A percentile compares a stretch with the other conserved stretches of the same genome.
phyloP scores from a whole-genome alignment of 2,113 vertebrate species.

The Oostethus manadensis region DNA sequence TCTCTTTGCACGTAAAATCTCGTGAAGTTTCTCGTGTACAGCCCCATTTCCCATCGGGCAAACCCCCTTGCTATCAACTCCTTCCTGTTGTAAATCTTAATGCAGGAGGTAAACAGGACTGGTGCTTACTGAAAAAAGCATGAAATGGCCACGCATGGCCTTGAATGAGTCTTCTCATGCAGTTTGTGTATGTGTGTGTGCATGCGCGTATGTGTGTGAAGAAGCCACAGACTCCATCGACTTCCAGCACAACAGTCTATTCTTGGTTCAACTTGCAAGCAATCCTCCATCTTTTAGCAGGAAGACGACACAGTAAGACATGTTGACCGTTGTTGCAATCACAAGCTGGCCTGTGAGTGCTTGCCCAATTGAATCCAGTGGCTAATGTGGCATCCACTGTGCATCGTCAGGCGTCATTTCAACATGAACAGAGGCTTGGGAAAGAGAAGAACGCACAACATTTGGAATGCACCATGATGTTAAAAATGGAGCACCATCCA shows the following conservation, averaged over 20 bases:
- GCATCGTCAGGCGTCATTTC: conserved; percentile 28
- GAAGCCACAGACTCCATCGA: conserved; percentile 42
- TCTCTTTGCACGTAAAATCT: conserved; percentile 9
- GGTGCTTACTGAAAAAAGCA: conserved; percentile 32
- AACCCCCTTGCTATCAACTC: conserved; percentile 32
- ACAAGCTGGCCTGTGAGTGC: conserved; percentile 23
- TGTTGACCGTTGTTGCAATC: conserved; percentile 17
- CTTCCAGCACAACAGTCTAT: conserved; percentile 54
- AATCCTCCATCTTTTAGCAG: conserved; percentile 35
- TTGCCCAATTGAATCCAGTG: conserved; percentile 33
- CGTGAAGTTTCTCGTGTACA: conserved; percentile 18
- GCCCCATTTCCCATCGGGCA: conserved; percentile 37
- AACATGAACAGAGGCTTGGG: conserved; percentile 38
- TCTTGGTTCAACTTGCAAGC: conserved; percentile 36
- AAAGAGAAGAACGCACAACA: conserved; percentile 21
- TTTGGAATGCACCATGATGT: conserved; percentile 12
- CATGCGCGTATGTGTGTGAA: conserved; percentile 21
- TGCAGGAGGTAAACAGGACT: conserved; percentile 39
- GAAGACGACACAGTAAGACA: conserved; percentile 20
- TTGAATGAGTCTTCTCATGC: conserved; percentile 62
- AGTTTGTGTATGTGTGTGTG: conserved; percentile 22
- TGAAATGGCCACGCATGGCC: conserved; percentile 47
- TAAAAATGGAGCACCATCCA: not conserved
- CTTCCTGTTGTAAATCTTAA: conserved; percentile 67
- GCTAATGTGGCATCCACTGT: conserved; percentile 18